Conservation (phyloP, 92 coral and sea anemone species). For the Porites evermanni region DNA sequence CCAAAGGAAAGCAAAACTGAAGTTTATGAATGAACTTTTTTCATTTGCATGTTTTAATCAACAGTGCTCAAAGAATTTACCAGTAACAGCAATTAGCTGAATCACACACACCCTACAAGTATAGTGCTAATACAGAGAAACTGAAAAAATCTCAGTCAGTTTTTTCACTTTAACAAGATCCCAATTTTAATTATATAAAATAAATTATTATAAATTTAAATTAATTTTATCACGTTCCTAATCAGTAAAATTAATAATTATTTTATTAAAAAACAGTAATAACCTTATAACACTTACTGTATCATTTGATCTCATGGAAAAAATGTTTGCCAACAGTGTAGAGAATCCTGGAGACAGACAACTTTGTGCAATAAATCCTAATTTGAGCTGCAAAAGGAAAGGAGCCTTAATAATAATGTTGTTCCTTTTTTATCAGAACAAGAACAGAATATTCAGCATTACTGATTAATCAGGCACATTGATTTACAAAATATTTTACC, state of each 20-base stretch:
- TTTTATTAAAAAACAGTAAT: not conserved
- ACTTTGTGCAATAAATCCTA: conserved; percentile 98
- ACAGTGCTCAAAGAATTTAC: not conserved
- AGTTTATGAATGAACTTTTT: not conserved
- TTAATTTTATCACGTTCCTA: not conserved
- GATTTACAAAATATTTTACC: too few species aligned
- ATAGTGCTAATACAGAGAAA: too few species aligned
- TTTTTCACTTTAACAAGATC: too few species aligned
- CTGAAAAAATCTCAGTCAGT: too few species aligned
- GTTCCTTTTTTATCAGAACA: too few species aligned
- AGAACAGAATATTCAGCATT: too few species aligned
- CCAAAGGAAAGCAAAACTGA: not conserved
- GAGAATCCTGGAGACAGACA: conserved; percentile 98
- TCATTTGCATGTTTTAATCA: not conserved
- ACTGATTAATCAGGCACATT: too few species aligned
- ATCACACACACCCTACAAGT: too few species aligned
- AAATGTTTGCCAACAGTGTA: conserved; percentile 93
- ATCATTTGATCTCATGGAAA: conserved; percentile 95
- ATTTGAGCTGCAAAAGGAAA: conserved; percentile 78
- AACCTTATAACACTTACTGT: conserved; percentile 53
- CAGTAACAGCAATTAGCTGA: too few species aligned
- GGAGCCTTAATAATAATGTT: too few species aligned
- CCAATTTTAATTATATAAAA: too few species aligned
- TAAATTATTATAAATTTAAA: not conserved
- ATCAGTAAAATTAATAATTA: too few species aligned